Conservation (phyloP, 2,888 invertebrate genomes). For the Eristalis pertinax region DNA sequence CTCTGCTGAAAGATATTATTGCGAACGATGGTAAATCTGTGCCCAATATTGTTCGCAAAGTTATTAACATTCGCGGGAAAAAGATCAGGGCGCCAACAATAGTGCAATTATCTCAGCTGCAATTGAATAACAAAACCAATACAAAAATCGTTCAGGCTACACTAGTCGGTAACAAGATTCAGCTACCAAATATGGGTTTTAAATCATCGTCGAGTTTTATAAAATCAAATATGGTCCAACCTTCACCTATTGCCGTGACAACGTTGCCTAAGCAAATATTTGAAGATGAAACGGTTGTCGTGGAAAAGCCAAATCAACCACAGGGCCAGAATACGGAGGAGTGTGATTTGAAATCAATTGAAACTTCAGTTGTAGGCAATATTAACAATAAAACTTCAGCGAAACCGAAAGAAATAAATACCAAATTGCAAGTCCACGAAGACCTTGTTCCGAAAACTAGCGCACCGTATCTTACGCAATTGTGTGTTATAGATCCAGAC, state of each 20-base stretch:
- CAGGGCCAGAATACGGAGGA: slow-evolving; percentile 12
- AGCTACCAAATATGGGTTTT: slow-evolving; percentile 75
- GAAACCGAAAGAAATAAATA: slow-evolving; percentile 18
- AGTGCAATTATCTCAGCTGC: slow-evolving; percentile 79
- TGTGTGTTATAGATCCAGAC: slow-evolving; percentile 43
- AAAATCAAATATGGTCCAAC: slow-evolving; percentile 80
- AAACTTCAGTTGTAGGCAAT: background rate
- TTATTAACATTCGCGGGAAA: slow-evolving; percentile 74
- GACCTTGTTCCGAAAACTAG: slow-evolving; percentile 34
- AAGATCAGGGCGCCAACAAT: slow-evolving; percentile 79
- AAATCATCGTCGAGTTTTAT: slow-evolving; percentile 70
- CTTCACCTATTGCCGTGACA: slow-evolving; percentile 83
- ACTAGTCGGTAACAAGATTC: slow-evolving; percentile 78
- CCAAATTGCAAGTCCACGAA: slow-evolving; percentile 14
- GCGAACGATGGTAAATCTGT: slow-evolving; percentile 55
- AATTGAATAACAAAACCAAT: slow-evolving; percentile 78
- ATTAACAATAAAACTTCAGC: slow-evolving; percentile 15
- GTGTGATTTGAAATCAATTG: slow-evolving; percentile 11
- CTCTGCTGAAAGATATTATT: slow-evolving; percentile 79
- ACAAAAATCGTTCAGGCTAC: slow-evolving; percentile 82
- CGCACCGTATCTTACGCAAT: slow-evolving; percentile 39
- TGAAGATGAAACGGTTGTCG: slow-evolving; percentile 83
- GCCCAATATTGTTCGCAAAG: slow-evolving; percentile 57
- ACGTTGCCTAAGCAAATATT: slow-evolving; percentile 86
- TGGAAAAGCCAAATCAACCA: slow-evolving; percentile 19